A percentile compares a stretch with the other conserved stretches of the same genome.
These are phyloP conservation scores for Cerastis leucographa DNA, from an alignment of 2,888 invertebrate genomes.

Conservation along the genomic window DNA sequence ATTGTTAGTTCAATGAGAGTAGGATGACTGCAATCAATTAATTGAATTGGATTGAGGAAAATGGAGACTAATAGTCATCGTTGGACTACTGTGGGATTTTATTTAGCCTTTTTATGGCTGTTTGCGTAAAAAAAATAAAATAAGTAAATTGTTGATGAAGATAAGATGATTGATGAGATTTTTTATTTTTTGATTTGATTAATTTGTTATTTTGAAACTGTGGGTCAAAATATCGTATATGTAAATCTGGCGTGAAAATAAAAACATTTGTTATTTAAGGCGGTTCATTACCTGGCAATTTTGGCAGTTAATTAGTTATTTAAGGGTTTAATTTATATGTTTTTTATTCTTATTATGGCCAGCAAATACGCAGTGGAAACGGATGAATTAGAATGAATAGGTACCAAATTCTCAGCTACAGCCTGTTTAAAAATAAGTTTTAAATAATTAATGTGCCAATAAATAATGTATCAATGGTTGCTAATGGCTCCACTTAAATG, in stretches of 20 bases:
- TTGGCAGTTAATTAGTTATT: not conserved
- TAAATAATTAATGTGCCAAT: not conserved
- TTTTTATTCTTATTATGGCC: not conserved
- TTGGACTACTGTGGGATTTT: not conserved
- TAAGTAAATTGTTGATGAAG: not conserved
- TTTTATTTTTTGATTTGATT: not conserved
- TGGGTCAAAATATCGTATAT: not conserved
- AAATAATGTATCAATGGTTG: slow-evolving; percentile 12
- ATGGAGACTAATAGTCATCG: not conserved
- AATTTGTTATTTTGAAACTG: not conserved
- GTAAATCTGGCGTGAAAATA: not conserved
- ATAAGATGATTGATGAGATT: not conserved
- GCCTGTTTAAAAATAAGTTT: slow-evolving; percentile 4
- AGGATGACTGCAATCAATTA: slow-evolving; percentile 27
- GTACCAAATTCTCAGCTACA: not conserved
- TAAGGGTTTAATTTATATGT: not conserved
- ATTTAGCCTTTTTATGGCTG: not conserved
- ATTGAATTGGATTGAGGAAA: slow-evolving; percentile 41
- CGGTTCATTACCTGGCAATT: not conserved
- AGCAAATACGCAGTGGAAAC: not conserved
- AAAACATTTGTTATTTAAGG: not conserved
- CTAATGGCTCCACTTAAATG: slow-evolving; percentile 26
- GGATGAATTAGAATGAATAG: not conserved
- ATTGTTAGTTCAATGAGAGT: slow-evolving; percentile 38
- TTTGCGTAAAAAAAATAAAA: not conserved